Conservation (phyloP, 2,797 vertebrate species). For the Centropyge bicolor region DNA sequence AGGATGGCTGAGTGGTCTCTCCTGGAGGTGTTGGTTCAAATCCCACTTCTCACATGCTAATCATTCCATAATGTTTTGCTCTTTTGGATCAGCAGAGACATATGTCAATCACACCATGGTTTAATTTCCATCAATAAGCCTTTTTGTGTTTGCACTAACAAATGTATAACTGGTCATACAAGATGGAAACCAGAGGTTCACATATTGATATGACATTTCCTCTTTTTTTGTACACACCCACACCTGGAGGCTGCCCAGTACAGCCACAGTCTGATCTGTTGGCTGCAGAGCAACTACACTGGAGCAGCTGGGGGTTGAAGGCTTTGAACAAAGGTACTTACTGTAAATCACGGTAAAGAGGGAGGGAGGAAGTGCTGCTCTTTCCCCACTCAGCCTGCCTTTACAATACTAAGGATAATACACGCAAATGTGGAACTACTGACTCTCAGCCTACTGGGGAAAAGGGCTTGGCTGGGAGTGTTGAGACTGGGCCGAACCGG, state of each 20-base stretch:
- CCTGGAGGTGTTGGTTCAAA: background rate
- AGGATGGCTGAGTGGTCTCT: background rate
- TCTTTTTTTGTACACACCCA: background rate
- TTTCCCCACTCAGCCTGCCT: background rate
- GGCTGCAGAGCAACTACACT: too few relatives aligned
- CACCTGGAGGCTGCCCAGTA: background rate
- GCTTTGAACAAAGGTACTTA: too few relatives aligned
- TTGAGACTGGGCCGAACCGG: constrained; percentile 38
- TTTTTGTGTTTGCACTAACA: background rate
- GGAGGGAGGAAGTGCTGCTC: too few relatives aligned
- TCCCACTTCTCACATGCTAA: background rate
- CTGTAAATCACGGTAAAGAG: background rate
- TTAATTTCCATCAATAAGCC: background rate
- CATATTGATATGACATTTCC: background rate
- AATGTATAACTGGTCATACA: background rate
- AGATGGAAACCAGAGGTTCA: background rate
- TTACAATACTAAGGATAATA: background rate
- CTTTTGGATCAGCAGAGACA: background rate
- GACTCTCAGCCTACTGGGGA: constrained; percentile 23
- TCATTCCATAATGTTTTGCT: too few relatives aligned
- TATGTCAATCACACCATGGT: background rate
- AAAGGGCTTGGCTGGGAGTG: constrained; percentile 27
- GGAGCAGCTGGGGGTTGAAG: background rate
- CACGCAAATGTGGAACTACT: background rate
- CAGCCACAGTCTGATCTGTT: background rate